Evolutionary conservation across 1,140 invertebrate species (phyloP).

Genomic region (Penaeus vannamei): DNA sequence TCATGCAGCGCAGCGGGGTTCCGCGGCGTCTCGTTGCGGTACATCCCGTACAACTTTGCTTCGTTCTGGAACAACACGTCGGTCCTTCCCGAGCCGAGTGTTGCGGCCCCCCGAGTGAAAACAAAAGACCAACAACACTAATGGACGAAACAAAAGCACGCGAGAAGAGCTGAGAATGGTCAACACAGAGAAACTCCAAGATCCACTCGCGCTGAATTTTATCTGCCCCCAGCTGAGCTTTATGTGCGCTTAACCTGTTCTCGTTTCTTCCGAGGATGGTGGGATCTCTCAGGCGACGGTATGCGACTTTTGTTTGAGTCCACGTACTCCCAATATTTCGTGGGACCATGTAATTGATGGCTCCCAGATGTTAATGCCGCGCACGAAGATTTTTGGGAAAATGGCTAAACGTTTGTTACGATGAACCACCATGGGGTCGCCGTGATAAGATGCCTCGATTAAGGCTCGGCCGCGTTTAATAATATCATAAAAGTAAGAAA

Average conservation of each 20-base stretch:
- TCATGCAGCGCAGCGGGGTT: constrained; percentile 41
- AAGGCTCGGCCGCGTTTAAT: constrained; percentile 59
- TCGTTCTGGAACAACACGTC: constrained; percentile 26
- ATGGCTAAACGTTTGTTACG: constrained; percentile 33
- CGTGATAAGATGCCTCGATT: constrained; percentile 59
- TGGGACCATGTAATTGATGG: neutral
- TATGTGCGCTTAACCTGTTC: constrained; percentile 32
- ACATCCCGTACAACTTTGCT: constrained; percentile 38
- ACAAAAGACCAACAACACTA: constrained; percentile 40
- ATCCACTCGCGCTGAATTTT: constrained; percentile 30
- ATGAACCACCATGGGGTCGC: constrained; percentile 39
- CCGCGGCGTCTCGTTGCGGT: constrained; percentile 23
- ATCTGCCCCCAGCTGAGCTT: constrained; percentile 6
- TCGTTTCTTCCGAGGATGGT: constrained; percentile 7
- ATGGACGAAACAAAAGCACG: constrained; percentile 54
- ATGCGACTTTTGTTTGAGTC: neutral
- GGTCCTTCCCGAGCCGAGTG: constrained; percentile 31
- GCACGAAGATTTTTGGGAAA: constrained; percentile 56
- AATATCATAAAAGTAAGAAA: constrained; percentile 64
- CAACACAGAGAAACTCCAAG: constrained; percentile 48
- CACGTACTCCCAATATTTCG: neutral
- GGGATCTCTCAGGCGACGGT: neutral
- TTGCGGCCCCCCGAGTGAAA: constrained; percentile 41
- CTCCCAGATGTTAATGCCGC: neutral
- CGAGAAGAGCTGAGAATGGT: constrained; percentile 48